Base-by-base conservation (phyloP, 2,888 invertebrate genomes). In the Metallyticus violacea region DNA sequence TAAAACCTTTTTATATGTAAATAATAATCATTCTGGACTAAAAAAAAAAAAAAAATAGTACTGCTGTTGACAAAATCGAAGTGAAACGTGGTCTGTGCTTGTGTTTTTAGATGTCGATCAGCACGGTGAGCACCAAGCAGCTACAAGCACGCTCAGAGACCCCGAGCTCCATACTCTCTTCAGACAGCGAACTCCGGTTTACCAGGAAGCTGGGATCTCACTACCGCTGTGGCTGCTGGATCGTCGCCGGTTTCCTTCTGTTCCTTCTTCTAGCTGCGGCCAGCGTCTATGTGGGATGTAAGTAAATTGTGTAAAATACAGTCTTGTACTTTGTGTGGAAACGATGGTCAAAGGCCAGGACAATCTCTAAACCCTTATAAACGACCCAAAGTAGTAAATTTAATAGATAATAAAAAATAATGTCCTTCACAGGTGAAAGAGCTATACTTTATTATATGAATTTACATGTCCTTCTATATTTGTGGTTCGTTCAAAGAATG, bases 181-280 rank as follows among this genome's bases (percentile, higher is more conserved):
- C 97, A 89, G 97, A 97, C 93, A 97, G 97, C 90, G 97, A 97
- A 92, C 97, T 97, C 91, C 94, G 97, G 89, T 97, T 97, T 92
- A 97, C 97, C 25, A 79, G 90, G 84, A 97, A 97, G 92, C 93
- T 97, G 89, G 96, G 96, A 89, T 95, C 97, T 86, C 96, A 97
- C 89, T 96, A 97, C 91, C 95, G 96, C 90, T 97, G 97, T 90
- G 97, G 97, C 90, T 97, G 97, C 92, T 97, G 96, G 90, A 96
- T 97, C 87, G 94, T 97, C 87, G 96, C 97, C 62, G 96, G 96
- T 26, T 95, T 97, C 90, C 94, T 98, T 85, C 94, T 97, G 88
- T 94, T 97, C 88, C 93, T 97, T 40, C 94, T 98, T 79, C 93
- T 96, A 88, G 95, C 95, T 87, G 95, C 94, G 5, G 94, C 93